These are phyloP conservation scores for Eristalis arbustorum DNA, from an alignment of 2,888 invertebrate genomes.

Conservation along the genomic window DNA sequence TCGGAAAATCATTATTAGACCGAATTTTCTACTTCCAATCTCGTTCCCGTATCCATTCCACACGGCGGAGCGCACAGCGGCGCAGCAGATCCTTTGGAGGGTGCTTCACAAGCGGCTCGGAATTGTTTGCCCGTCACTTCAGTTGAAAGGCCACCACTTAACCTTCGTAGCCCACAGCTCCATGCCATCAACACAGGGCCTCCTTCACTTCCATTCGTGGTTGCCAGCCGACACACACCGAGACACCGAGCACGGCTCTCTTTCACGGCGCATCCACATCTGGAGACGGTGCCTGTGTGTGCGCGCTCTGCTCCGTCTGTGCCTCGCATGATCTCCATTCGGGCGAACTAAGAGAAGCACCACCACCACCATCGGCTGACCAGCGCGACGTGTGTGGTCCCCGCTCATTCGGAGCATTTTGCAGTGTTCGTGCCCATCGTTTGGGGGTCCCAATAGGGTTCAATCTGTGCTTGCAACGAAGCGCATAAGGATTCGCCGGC, in stretches of 20 bases:
- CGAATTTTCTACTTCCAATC: slow-evolving; percentile 43
- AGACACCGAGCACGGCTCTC: slow-evolving; percentile 15
- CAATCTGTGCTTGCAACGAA: slow-evolving; percentile 30
- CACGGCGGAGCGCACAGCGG: slow-evolving; percentile 18
- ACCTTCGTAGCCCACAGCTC: slow-evolving; percentile 56
- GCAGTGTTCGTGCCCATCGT: slow-evolving; percentile 69
- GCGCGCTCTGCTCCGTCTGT: slow-evolving; percentile 9
- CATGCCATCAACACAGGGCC: slow-evolving; percentile 3
- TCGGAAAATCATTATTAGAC: slow-evolving; percentile 67
- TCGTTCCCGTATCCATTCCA: slow-evolving; percentile 19
- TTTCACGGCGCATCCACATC: slow-evolving; percentile 41
- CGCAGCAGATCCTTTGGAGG: slow-evolving; percentile 40
- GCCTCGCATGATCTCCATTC: slow-evolving; percentile 56
- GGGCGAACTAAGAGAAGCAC: slow-evolving; percentile 18
- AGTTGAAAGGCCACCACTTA: slow-evolving; percentile 67
- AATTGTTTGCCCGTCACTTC: slow-evolving; percentile 68
- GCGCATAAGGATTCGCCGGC: slow-evolving; percentile 23
- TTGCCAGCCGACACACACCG: slow-evolving; percentile 2
- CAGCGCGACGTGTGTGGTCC: slow-evolving; percentile 63
- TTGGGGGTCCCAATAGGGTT: slow-evolving; percentile 59
- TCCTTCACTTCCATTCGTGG: not conserved
- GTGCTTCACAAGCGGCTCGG: slow-evolving; percentile 57
- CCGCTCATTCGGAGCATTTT: slow-evolving; percentile 62
- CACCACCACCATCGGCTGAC: not conserved
- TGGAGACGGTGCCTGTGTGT: slow-evolving; percentile 3